Percentiles rank a stretch among this genome's conserved stretches.
These are phyloP conservation scores for Metaphire vulgaris DNA, from an alignment of 1,140 invertebrate genomes.

Conservation along the genomic window DNA sequence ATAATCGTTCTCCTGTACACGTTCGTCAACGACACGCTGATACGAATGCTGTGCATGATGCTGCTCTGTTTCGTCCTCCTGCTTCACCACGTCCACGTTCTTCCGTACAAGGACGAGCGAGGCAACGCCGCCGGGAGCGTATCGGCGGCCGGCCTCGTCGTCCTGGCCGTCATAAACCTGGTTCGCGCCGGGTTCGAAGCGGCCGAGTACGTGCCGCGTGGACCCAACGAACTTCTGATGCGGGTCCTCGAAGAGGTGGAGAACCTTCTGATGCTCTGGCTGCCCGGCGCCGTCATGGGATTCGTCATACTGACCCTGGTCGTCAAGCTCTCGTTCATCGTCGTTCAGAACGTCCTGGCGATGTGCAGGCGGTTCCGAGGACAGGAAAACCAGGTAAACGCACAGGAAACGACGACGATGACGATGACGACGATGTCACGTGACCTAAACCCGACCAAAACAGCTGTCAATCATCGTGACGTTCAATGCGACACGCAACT, in stretches of 20 bases:
- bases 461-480: no score
- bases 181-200: no score
- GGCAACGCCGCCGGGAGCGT: conserved; percentile 19
- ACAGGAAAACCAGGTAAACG: no score
- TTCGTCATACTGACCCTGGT: conserved; percentile 8
- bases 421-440: no score
- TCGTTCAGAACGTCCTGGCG: conserved; percentile 2
- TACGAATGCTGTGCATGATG: conserved; percentile 29
- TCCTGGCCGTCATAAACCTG: conserved; percentile 22
- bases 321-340: conserved; percentile 11
- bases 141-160: no score
- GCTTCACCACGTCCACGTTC: conserved; percentile 23
- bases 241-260: conserved; percentile 22
- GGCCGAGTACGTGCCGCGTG: no score
- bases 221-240: conserved; percentile 22
- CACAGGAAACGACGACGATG: no score
- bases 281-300: no score
- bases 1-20: conserved; percentile 18
- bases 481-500: no score
- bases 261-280: conserved; percentile 26
- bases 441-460: no score
- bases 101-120: conserved; percentile 20
- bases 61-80: conserved; percentile 23
- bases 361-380: not conserved
- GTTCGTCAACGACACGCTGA: no score